These are phyloP conservation scores for Ploceus nigricollis DNA, from an alignment of 2,113 vertebrate genomes.

Conservation along the genomic window DNA sequence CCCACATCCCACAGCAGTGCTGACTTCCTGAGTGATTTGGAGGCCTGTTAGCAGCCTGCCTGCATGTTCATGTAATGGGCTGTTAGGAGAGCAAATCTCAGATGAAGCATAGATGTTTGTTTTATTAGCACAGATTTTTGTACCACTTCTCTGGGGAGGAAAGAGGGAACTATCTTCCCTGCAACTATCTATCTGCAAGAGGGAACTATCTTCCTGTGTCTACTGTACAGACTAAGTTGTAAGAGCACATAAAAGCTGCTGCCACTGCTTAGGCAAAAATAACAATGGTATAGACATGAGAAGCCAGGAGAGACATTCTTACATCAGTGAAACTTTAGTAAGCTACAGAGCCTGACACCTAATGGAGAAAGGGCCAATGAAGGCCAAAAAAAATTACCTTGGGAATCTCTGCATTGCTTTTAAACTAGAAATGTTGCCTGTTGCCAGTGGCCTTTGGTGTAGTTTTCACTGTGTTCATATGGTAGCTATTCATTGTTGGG, in stretches of 20 bases:
- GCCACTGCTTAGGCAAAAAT: neutral
- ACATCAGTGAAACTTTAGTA: neutral
- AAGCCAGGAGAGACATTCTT: neutral
- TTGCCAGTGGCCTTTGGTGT: conserved; percentile 37
- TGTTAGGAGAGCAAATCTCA: neutral
- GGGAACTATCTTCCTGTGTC: neutral
- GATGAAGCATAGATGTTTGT: neutral
- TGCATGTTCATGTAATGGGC: neutral
- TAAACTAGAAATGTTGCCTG: neutral
- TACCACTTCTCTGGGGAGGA: neutral
- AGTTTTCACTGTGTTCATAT: conserved; percentile 49
- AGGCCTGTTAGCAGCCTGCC: neutral
- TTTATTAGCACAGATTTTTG: neutral
- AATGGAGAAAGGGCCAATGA: neutral
- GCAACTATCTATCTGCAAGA: too few relatives aligned
- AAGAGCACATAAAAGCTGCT: neutral
- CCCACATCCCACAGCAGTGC: neutral
- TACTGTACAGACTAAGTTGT: neutral
- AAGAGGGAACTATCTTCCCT: neutral
- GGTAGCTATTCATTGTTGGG: conserved; percentile 70
- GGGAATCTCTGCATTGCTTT: neutral
- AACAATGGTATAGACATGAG: neutral
- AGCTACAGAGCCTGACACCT: neutral
- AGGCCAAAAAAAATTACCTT: neutral
- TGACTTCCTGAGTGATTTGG: neutral